Conservation (phyloP, 2,113 vertebrate genomes). For the Grus americana region DNA sequence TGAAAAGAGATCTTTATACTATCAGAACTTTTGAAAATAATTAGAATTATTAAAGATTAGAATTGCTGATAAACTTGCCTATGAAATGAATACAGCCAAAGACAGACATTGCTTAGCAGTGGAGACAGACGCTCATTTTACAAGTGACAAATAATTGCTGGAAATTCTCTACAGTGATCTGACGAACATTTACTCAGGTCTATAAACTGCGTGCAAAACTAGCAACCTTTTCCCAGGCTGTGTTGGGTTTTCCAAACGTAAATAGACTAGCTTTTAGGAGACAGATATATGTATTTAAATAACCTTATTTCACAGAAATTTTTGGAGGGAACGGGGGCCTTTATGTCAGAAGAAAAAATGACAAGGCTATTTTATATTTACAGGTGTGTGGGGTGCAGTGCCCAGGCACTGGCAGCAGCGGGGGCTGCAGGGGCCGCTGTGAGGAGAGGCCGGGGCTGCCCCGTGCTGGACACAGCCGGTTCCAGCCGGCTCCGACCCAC, state of each 20-base stretch:
- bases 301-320: not conserved
- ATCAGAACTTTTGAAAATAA: not conserved
- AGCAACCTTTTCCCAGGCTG: not conserved
- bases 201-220: not conserved
- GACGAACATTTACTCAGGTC: not conserved
- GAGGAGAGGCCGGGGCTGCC: not conserved
- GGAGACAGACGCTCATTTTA: not conserved
- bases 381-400: fast-evolving
- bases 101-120: not conserved
- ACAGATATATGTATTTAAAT: not conserved
- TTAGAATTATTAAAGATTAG: not conserved
- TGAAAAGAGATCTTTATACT: not conserved
- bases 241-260: not conserved
- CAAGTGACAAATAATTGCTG: not conserved
- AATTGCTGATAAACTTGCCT: not conserved
- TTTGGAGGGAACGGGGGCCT: fast-evolving
- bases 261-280: not conserved
- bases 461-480: fast-evolving
- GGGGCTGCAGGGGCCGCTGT: not conserved
- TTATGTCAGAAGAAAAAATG: not conserved
- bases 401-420: fast-evolving
- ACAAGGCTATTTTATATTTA: not conserved
- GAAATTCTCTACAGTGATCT: not conserved
- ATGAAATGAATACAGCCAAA: not conserved
- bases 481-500: fast-evolving